Conservation (phyloP, 2,113 vertebrate species). For the Montifringilla adamsi region DNA sequence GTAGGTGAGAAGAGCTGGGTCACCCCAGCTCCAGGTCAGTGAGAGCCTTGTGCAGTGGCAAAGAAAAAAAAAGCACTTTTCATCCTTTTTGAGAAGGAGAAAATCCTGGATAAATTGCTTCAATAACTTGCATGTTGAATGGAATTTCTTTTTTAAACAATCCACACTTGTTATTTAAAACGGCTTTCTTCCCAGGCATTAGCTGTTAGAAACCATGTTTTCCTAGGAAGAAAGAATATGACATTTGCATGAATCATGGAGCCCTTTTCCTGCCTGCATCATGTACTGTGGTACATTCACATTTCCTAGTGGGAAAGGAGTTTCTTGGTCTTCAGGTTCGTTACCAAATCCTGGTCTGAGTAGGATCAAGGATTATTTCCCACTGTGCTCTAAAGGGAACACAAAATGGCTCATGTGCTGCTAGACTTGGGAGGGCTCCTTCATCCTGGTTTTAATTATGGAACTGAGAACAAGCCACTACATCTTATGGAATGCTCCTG, state of each 20-base stretch:
- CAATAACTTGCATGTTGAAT: rapidly evolving
- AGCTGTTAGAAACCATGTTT: not conserved
- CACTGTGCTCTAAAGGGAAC: not conserved
- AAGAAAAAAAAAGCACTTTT: not conserved
- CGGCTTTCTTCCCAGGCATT: not conserved
- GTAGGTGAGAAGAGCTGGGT: not conserved
- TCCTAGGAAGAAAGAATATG: not conserved
- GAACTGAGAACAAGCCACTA: conserved; percentile 17
- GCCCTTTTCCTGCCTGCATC: not conserved
- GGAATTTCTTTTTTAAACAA: not conserved
- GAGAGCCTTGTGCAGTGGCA: not conserved
- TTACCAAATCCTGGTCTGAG: not conserved
- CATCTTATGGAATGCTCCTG: not conserved
- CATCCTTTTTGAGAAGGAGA: not conserved
- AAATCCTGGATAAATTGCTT: not conserved
- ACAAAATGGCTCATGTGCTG: not conserved
- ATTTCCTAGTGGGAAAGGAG: not conserved
- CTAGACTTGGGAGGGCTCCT: conserved; percentile 33
- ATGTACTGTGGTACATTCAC: not conserved
- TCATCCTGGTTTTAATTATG: conserved; percentile 54
- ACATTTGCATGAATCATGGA: not conserved
- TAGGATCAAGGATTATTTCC: not conserved
- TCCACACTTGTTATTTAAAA: not conserved
- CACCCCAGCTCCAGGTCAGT: not conserved
- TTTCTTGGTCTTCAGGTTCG: not conserved